A percentile compares a stretch with the other conserved stretches of the same genome.
phyloP scores from a whole-genome alignment of 2,797 vertebrate species.

The Lacerta agilis region DNA sequence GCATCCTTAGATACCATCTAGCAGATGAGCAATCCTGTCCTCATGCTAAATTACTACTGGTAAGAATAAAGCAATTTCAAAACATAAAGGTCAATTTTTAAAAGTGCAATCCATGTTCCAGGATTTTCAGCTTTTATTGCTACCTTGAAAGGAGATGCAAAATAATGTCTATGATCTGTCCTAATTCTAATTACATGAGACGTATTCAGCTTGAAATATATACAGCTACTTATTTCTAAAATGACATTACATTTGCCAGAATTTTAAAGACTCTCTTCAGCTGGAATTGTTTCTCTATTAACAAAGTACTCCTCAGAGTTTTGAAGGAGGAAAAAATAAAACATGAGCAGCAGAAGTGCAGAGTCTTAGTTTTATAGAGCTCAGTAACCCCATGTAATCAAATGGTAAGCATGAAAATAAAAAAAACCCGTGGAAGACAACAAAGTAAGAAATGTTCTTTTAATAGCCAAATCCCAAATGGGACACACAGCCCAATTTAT shows the following conservation, averaged over 20 bases:
- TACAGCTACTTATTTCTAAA: background rate
- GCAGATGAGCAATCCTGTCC: background rate
- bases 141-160: background rate
- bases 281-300: constrained; percentile 12
- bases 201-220: background rate
- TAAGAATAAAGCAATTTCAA: constrained; percentile 15
- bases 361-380: background rate
- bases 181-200: constrained; percentile 19
- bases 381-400: constrained; percentile 2
- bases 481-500: background rate
- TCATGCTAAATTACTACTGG: background rate
- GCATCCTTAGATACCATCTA: constrained; percentile 2
- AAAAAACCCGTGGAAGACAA: background rate
- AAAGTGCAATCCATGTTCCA: background rate
- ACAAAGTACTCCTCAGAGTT: background rate
- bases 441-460: background rate
- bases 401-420: background rate
- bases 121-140: background rate
- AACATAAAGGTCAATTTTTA: constrained; percentile 5
- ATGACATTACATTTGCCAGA: constrained; percentile 5
- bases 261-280: constrained; percentile 3
- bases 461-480: background rate
- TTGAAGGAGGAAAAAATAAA: background rate
- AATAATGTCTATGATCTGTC: background rate
- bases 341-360: background rate